phyloP scores from a whole-genome alignment of 2,797 vertebrate genomes.

The Gephyroberyx darwinii region DNA sequence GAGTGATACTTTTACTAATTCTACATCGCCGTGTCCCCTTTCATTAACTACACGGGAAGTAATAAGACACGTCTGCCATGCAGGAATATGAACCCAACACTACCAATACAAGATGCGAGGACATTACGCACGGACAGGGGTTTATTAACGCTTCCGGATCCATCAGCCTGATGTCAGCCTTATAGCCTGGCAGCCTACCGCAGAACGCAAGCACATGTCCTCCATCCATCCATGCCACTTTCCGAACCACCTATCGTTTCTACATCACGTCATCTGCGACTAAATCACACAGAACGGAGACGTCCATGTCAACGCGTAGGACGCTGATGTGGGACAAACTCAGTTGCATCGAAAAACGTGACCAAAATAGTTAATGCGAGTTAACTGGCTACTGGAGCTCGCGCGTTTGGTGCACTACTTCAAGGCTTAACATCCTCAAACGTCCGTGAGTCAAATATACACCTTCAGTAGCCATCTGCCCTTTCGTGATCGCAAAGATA shows the following conservation, averaged over 20 bases:
- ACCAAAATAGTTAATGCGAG: conserved; percentile 56
- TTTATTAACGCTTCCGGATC: conserved; percentile 29
- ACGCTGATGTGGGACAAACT: conserved; percentile 58
- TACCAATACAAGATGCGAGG: conserved; percentile 19
- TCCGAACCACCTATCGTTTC: conserved; percentile 15
- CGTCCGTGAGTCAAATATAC: background rate
- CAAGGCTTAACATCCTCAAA: background rate
- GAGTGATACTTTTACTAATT: background rate
- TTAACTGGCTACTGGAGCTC: conserved; percentile 9
- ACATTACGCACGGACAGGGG: conserved; percentile 36
- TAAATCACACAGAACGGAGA: conserved; percentile 37
- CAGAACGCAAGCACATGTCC: conserved; percentile 39
- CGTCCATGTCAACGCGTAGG: conserved; percentile 54
- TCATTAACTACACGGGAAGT: background rate
- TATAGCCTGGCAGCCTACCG: conserved; percentile 12
- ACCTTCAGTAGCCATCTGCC: background rate
- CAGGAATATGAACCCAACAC: conserved; percentile 1
- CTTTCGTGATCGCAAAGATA: background rate
- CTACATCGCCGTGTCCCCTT: background rate
- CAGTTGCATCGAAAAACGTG: conserved; percentile 61
- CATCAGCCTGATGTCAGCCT: conserved; percentile 39
- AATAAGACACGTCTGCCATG: conserved; percentile 8
- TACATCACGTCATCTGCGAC: conserved; percentile 28
- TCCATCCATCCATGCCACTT: conserved; percentile 20
- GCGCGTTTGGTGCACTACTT: background rate